Evolutionary conservation across 2,888 invertebrate genomes (phyloP).

Genomic region (Glyphotaelius pellucidus): DNA sequence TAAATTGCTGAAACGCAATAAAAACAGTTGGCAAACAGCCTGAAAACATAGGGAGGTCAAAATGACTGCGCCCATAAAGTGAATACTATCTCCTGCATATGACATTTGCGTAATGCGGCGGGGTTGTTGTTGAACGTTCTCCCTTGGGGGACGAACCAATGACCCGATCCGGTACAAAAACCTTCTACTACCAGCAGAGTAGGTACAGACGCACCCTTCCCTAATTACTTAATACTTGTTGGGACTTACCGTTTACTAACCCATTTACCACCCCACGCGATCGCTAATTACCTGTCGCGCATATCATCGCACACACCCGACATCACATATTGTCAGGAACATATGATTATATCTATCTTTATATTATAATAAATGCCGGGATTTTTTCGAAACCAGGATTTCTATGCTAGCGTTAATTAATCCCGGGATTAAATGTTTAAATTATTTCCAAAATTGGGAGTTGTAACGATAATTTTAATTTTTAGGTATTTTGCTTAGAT

Average conservation of each 20-base stretch:
- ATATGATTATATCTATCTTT: too few species aligned
- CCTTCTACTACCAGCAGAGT: not conserved
- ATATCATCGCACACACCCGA: not conserved
- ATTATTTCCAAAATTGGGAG: too few species aligned
- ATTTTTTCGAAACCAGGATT: too few species aligned
- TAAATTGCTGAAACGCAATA: too few species aligned
- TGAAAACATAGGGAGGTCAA: not conserved
- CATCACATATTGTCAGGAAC: not conserved
- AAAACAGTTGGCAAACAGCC: not conserved
- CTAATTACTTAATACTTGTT: not conserved
- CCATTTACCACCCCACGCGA: not conserved
- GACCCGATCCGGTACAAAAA: not conserved
- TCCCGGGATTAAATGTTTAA: too few species aligned
- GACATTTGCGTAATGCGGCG: not conserved
- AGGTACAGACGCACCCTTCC: not conserved
- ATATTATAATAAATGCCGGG: too few species aligned
- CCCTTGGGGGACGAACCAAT: not conserved
- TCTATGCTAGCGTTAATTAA: too few species aligned
- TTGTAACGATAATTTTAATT: too few species aligned
- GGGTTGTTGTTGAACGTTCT: not conserved
- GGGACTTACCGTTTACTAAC: not conserved
- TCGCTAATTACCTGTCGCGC: not conserved
- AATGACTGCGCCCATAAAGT: not conserved
- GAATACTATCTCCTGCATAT: not conserved
- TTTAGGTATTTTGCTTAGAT: too few species aligned